phyloP scores from a whole-genome alignment of 2,113 vertebrate species.

The Cololabis saira region DNA sequence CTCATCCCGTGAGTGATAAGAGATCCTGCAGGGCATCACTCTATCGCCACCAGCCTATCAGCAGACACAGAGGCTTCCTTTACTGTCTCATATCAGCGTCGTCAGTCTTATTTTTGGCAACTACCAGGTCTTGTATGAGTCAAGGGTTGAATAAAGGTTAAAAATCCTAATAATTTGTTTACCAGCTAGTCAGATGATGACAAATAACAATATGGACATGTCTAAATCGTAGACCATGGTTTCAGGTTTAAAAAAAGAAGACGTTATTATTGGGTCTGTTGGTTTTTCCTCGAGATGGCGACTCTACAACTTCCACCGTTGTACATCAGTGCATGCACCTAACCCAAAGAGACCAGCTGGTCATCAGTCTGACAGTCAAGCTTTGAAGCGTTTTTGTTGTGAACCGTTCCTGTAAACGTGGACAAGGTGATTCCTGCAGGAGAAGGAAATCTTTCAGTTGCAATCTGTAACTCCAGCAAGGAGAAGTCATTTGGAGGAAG shows the following conservation, averaged over 20 bases:
- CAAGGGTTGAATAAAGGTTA: background rate
- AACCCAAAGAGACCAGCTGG: no score
- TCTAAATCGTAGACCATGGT: background rate
- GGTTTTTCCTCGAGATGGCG: background rate
- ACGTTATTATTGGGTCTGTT: no score
- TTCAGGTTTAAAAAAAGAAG: background rate
- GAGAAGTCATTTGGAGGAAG: no score
- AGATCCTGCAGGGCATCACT: background rate
- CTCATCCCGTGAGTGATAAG: conserved; percentile 15
- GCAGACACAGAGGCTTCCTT: background rate
- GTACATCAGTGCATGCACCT: background rate
- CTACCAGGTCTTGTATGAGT: background rate
- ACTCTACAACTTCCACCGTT: background rate
- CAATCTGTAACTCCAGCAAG: no score
- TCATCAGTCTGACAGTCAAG: no score
- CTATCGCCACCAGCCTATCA: background rate
- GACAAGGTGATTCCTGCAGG: no score
- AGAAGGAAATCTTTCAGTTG: no score
- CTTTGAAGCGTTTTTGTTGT: no score
- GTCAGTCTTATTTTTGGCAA: background rate
- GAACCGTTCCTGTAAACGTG: no score
- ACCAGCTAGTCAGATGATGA: background rate
- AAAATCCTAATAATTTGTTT: background rate
- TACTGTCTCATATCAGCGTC: background rate
- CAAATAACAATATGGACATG: background rate